phyloP scores from a whole-genome alignment of 2,888 invertebrate genomes.

The Antheraea assamensis region DNA sequence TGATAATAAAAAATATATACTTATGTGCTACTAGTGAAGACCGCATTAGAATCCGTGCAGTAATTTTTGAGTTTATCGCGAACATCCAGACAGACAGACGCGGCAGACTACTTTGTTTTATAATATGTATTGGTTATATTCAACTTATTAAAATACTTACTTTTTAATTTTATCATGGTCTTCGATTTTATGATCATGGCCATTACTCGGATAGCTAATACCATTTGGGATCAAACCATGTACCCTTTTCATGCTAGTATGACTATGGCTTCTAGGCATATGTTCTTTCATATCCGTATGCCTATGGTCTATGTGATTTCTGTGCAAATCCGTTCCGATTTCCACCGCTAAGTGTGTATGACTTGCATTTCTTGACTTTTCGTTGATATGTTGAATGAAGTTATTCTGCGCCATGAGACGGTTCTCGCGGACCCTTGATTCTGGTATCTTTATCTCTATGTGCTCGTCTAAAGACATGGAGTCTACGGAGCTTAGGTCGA shows the following conservation, averaged over 20 bases:
- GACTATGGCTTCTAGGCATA: slow-evolving; percentile 73
- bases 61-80: too few relatives aligned
- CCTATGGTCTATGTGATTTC: slow-evolving; percentile 41
- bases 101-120: too few relatives aligned
- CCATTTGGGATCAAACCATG: slow-evolving; percentile 69
- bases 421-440: slow-evolving; percentile 73
- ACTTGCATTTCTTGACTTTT: slow-evolving; percentile 64
- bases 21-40: too few relatives aligned
- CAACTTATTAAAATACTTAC: slow-evolving; percentile 48
- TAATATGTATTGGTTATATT: too few relatives aligned
- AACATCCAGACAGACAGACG: too few relatives aligned
- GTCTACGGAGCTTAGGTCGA: slow-evolving; percentile 83
- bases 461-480: slow-evolving; percentile 83
- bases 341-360: slow-evolving; percentile 71
- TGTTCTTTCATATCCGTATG: slow-evolving; percentile 48
- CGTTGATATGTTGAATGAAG: slow-evolving; percentile 74
- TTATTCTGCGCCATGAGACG: slow-evolving; percentile 75
- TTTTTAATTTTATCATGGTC: slow-evolving; percentile 62
- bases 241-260: slow-evolving; percentile 70
- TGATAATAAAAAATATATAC: too few relatives aligned
- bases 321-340: slow-evolving; percentile 55
- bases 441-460: slow-evolving; percentile 83
- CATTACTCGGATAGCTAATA: slow-evolving; percentile 59
- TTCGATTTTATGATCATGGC: slow-evolving; percentile 60
- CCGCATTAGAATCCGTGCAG: too few relatives aligned